Base-by-base conservation (phyloP, 1,140 invertebrate genomes). In the Neodiprion pinetum region DNA sequence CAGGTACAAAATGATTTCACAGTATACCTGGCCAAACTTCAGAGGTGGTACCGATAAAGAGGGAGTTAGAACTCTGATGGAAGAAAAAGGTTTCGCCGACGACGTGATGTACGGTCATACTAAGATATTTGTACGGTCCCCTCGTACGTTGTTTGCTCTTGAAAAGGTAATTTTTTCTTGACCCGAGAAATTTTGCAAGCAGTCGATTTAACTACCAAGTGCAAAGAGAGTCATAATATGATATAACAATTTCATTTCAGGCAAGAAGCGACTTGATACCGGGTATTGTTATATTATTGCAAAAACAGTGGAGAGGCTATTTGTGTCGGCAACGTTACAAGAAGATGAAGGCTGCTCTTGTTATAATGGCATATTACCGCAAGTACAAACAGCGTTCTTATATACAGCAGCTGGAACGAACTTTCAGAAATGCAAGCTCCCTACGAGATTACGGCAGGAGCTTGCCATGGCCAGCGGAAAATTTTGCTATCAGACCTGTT, bases 1-100 rank as follows among this genome's bases (percentile, higher is more conserved):
- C 80, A 95, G 97, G 75, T 99, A 99, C 89, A 99, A 99, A 90
- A 97, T 98, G 95, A 94, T 98, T 79, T 96, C 94, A 0, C 92
- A 94, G 79, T 94, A 94, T 83, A 99, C 97, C 2, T 99, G 97
- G 97, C 97, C 97, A 47, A 98, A 97, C 85, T 98, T 94, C 90
- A 91, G 92, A 69, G 92, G 92, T 8, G 93, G 93, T 40, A 91
- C 83, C 65, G 93, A 94, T 70, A 92, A 92, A 82, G 96, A 98
- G 76, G 97, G 95, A 1, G 95, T 96, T 0, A 89, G 92, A 82
- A 93, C 94, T 67, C 92, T 99, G 66, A 91, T 99, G 73, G 89
- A 95, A 65, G 94, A 97, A 80, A 91, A 94, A 81, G 91, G 92
- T 28, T 94, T 97, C 75, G 87, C 90, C 0, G 84, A 93, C 76